Base-by-base conservation (phyloP, 2,888 invertebrate genomes). In the Lycocerus yunnanus region DNA sequence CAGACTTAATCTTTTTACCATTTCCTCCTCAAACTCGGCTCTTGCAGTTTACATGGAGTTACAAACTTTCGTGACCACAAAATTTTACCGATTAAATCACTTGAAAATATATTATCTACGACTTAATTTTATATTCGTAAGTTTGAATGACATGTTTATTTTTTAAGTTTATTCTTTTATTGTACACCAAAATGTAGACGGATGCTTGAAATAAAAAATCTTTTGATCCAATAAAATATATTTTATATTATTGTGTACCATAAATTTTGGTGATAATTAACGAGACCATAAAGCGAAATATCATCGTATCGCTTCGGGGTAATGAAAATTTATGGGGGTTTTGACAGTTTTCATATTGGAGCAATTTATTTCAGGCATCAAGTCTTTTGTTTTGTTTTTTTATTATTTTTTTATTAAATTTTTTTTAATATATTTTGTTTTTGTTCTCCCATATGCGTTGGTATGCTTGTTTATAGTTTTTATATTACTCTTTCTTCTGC, bases 401-500 rank as follows among this genome's bases (percentile, higher is more conserved):
- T 43, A n/a, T 43, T 43, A n/a, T 43, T 6, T 63, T 63, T 63
- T 20, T 13, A 63, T 18, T 63, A 63, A 18, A 66, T 59, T 71
- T 65, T 66, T 43, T 27, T 24, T 15, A 27, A 66, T 20, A 20
- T 20, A 24, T 66, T n/a, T 66, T 71, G 58, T 66, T 71, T 71
- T 65, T 63, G 61, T 43, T 61, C 6, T 24, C 27, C 13, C 24
- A 58, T 73, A 43, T 21, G 15, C 58, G 27, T 66, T 61, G 59
- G 24, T 66, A 21, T 60, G 63, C 15, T 72, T 72, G 16, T 61
- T 58, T 15, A 71, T 65, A 69, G 74, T 74, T 74, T 74, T 74
- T 27, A n/a, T 66, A 63, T 16, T 27, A 66, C 27, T 63, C 65
- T 66, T 60, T 66, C 24, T 71, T 71, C 59, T 59, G 71, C 71